Evolutionary conservation across 2,888 invertebrate species (phyloP), one percentile per base, ranked within the genome.

Genomic region (Xylocampa areola): DNA sequence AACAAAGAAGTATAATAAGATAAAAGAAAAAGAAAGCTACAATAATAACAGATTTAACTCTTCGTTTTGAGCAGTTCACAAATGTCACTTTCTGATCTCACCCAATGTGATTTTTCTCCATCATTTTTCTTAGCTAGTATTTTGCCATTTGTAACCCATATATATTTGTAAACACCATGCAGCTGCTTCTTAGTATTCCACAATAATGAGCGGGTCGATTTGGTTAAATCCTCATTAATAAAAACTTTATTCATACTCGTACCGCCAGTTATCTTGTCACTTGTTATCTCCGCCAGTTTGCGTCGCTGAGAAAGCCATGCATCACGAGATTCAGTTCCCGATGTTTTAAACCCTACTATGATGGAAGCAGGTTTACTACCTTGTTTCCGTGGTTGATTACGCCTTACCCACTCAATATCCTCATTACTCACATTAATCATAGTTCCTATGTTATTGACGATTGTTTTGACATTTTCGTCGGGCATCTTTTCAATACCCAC

Each of bases 141-240:
- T 41, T 50, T 49, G 2, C 49, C 49, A 10, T 49, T 49, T 1
- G 49, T n/a, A 3, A 49, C 23, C 49, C 39, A 49, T 2, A 49
- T 49, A n/a, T 23, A 49, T 8, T 32, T 39, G 11, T 32, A 49
- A 8, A 3, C 11, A 1, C n/a, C 13, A 1, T 32, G 10, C 7
- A 49, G 39, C 23, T 49, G 3, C 7, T 29, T 25, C 30, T 47
- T 47, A 1, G 23, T 25, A 7, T 52, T 44, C 52, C 52, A 52
- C 10, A 52, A 10, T 2, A 52, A 13, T 2, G 17, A 17, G n/a
- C 39, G 11, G 10, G 33, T 41, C 7, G 33, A 6, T 10, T 41
- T 25, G 2, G 40, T 50, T 7, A 50, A 11, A 3, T 50, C 50
- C 11, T 41, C 41, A 3, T n/a, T n/a, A n/a, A n/a, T n/a, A n/a